These are phyloP conservation scores for Carcharodon carcharias DNA, from an alignment of 2,797 vertebrate species.

Conservation along the genomic window DNA sequence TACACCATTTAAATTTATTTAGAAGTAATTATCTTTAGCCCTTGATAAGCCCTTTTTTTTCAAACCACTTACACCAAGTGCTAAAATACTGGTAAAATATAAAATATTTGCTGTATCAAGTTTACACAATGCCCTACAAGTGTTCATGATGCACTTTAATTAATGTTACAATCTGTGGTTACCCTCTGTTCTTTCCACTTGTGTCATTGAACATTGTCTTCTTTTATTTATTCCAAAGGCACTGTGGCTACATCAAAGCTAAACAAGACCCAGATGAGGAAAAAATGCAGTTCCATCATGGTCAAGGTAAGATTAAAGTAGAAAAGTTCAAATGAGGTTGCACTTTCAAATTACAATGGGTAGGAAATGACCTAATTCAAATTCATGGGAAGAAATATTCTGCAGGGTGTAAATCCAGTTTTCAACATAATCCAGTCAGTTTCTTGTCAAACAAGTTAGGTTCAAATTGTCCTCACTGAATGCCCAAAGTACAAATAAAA, in stretches of 20 bases:
- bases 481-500: background rate
- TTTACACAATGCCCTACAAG: background rate
- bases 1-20: background rate
- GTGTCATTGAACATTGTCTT: background rate
- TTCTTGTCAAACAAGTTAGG: background rate
- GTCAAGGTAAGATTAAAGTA: conserved; percentile 55
- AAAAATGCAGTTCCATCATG: conserved; percentile 75
- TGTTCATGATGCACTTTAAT: background rate
- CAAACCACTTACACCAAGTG: background rate
- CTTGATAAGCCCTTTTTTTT: background rate
- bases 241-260: conserved; percentile 75
- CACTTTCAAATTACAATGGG: background rate
- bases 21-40: background rate
- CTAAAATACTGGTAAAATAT: background rate
- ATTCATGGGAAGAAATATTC: background rate
- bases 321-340: background rate
- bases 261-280: conserved; percentile 76
- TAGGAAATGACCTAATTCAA: background rate
- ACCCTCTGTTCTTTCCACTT: background rate
- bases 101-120: background rate
- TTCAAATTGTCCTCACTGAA: background rate
- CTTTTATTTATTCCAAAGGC: conserved; percentile 50
- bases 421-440: background rate
- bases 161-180: background rate
- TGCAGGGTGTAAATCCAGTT: background rate